Conservation (phyloP, 1,140 invertebrate genomes). For the Conus betulinus region DNA sequence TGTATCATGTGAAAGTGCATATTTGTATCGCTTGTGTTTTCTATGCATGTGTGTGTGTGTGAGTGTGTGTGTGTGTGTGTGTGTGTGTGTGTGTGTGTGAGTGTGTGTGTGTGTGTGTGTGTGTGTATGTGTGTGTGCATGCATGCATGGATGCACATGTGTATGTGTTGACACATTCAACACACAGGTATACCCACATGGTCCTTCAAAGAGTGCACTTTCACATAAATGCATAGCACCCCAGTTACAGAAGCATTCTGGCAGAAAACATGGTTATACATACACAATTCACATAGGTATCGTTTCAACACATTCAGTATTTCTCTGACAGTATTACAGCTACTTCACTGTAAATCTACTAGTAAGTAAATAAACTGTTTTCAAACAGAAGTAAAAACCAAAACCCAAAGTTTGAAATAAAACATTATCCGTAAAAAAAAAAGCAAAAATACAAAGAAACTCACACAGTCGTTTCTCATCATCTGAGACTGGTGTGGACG, state of each 20-base stretch:
- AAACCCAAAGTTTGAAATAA: neutral
- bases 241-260: neutral
- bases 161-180: neutral
- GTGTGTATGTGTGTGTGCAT: constrained; percentile 3
- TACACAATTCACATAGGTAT: neutral
- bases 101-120: constrained; percentile 6
- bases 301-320: too few relatives aligned
- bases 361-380: neutral
- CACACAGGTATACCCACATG: neutral
- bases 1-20: too few relatives aligned
- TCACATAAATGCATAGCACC: neutral
- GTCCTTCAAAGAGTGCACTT: neutral
- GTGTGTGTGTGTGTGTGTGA: too few relatives aligned
- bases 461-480: too few relatives aligned
- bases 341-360: neutral
- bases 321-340: too few relatives aligned
- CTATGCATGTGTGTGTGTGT: too few relatives aligned
- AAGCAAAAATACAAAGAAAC: too few relatives aligned
- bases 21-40: too few relatives aligned
- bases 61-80: too few relatives aligned
- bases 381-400: neutral
- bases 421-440: too few relatives aligned
- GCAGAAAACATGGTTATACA: neutral
- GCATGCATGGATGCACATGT: neutral
- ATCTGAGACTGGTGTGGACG: too few relatives aligned